These are phyloP conservation scores for Naso thynnoides DNA, from an alignment of 2,797 vertebrate genomes.

Conservation along the genomic window DNA sequence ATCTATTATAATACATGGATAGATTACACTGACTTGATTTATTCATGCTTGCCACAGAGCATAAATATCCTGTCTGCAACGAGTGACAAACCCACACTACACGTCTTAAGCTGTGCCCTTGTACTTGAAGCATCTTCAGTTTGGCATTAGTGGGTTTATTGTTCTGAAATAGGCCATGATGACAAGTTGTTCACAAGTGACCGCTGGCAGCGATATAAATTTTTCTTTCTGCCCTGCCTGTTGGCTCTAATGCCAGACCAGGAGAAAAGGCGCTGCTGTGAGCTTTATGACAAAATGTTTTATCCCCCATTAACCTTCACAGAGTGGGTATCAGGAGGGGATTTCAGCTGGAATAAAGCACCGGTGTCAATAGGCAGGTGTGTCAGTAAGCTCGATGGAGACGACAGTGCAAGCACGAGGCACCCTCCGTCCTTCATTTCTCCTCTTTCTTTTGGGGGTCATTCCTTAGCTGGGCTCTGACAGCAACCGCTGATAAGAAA, in stretches of 20 bases:
- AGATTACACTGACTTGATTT: conserved; percentile 25
- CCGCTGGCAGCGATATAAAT: conserved; percentile 66
- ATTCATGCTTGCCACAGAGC: conserved; percentile 6
- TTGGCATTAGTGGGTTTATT: conserved; percentile 51
- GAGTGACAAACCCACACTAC: conserved; percentile 25
- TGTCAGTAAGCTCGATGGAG: conserved; percentile 57
- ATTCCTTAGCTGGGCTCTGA: conserved; percentile 66
- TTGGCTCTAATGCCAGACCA: conserved; percentile 56
- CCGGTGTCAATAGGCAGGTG: conserved; percentile 66
- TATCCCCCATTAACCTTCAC: conserved; percentile 83
- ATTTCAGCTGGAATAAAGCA: conserved; percentile 71
- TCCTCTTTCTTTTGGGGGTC: conserved; percentile 74
- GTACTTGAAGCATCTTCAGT: conserved; percentile 42
- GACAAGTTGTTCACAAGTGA: conserved; percentile 76
- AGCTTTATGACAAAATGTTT: conserved; percentile 81
- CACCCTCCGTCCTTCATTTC: conserved; percentile 65
- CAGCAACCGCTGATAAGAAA: conserved; percentile 76
- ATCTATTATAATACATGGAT: background rate
- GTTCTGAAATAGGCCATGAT: conserved; percentile 71
- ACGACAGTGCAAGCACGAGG: conserved; percentile 31
- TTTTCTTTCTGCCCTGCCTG: conserved; percentile 59
- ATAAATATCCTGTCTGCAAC: conserved; percentile 14
- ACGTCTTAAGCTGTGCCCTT: conserved; percentile 51
- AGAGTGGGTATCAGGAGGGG: conserved; percentile 68
- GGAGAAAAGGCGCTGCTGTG: conserved; percentile 60